phyloP scores from a whole-genome alignment of 2,888 invertebrate genomes.

The Galeruca laticollis region DNA sequence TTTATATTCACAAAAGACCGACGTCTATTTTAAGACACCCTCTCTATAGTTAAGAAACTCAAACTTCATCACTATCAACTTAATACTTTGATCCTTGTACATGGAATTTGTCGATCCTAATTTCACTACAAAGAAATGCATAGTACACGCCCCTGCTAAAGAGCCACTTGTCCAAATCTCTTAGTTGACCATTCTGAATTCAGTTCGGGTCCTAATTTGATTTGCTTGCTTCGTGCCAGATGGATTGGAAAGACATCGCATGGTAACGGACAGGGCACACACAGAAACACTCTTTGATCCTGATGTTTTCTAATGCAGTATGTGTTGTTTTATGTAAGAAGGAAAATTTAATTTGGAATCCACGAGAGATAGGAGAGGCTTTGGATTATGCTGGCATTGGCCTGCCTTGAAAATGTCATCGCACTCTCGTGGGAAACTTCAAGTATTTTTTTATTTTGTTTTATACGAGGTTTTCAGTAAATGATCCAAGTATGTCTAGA shows the following conservation, averaged over 20 bases:
- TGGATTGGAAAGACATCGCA: slow-evolving; percentile 62
- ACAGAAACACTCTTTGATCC: slow-evolving; percentile 58
- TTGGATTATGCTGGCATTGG: slow-evolving; percentile 34
- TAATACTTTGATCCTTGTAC: background rate
- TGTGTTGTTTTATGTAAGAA: slow-evolving; percentile 61
- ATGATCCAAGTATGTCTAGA: background rate
- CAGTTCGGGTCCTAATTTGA: slow-evolving; percentile 59
- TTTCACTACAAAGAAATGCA: background rate
- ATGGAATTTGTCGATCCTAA: background rate
- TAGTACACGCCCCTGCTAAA: background rate
- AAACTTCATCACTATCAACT: too few species aligned
- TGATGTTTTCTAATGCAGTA: slow-evolving; percentile 58
- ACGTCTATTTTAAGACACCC: too few species aligned
- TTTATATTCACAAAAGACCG: too few species aligned
- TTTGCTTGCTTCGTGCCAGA: slow-evolving; percentile 62
- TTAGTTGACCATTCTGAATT: slow-evolving; percentile 56
- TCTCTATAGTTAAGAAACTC: too few species aligned
- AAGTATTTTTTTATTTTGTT: slow-evolving; percentile 26
- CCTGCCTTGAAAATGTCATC: slow-evolving; percentile 29
- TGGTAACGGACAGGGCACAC: slow-evolving; percentile 47
- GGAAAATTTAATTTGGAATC: slow-evolving; percentile 59
- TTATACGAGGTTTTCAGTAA: slow-evolving; percentile 17
- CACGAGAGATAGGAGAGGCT: slow-evolving; percentile 48
- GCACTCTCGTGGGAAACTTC: slow-evolving; percentile 27
- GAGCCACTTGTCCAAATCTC: slow-evolving; percentile 47